A percentile compares a stretch with the other conserved stretches of the same genome.
Evolutionary conservation across 2,888 invertebrate genomes (phyloP).

Genomic region (Ophion ventricosus): DNA sequence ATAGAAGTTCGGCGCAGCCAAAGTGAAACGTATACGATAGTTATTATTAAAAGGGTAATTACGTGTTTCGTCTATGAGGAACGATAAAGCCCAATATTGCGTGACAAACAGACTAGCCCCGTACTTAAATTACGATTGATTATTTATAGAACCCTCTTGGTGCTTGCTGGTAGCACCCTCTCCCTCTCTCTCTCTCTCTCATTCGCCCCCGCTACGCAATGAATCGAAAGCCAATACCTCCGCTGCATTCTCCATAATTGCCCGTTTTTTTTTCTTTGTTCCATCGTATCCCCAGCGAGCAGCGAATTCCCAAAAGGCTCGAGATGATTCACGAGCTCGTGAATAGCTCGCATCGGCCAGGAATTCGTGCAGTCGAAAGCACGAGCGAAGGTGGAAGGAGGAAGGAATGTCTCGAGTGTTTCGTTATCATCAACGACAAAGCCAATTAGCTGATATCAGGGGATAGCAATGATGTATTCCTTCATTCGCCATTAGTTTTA

Average conservation of each 20-base stretch:
- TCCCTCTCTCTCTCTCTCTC: background rate
- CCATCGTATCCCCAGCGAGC: constrained; percentile 2
- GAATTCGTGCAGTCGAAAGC: background rate
- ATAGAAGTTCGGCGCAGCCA: background rate
- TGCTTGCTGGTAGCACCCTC: constrained; percentile 19
- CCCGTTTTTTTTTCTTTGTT: constrained; percentile 2
- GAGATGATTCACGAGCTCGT: constrained; percentile 35
- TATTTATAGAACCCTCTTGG: constrained; percentile 73
- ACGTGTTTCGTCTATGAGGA: background rate
- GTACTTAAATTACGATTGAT: constrained; percentile 79
- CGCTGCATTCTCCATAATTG: constrained; percentile 38
- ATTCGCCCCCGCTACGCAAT: constrained; percentile 35
- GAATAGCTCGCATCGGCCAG: constrained; percentile 1
- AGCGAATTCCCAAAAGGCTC: background rate
- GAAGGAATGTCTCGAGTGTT: constrained; percentile 22
- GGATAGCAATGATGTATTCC: constrained; percentile 33
- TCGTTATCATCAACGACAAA: constrained; percentile 38
- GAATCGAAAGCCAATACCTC: constrained; percentile 40
- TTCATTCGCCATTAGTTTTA: constrained; percentile 31
- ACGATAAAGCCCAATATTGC: constrained; percentile 15
- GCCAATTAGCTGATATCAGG: constrained; percentile 41
- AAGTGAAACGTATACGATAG: constrained; percentile 47
- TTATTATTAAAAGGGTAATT: constrained; percentile 30
- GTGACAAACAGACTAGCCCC: constrained; percentile 66
- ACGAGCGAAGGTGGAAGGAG: background rate